phyloP scores from a whole-genome alignment of 2,113 vertebrate species.

The Macroglossus sobrinus region DNA sequence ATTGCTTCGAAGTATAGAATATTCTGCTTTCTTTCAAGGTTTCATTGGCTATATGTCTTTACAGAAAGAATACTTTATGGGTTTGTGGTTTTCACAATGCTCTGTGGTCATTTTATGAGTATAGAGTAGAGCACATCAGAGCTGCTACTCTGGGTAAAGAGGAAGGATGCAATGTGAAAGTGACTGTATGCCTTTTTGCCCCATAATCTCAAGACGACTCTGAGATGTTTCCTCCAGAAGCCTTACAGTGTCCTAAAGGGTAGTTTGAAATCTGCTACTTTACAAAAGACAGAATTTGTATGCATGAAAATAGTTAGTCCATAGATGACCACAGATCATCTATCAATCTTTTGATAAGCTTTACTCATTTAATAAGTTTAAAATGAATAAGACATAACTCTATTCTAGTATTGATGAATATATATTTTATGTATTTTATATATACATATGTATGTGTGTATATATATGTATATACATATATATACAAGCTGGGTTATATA shows the following conservation, averaged over 20 bases:
- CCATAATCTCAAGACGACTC: background rate
- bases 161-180: rapidly evolving
- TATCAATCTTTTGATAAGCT: background rate
- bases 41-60: background rate
- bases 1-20: background rate
- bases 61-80: background rate
- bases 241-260: background rate
- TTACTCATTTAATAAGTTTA: background rate
- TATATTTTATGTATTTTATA: no score
- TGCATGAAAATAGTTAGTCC: background rate
- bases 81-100: background rate
- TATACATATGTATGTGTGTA: background rate
- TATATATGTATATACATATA: no score
- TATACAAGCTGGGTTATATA: no score
- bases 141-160: background rate
- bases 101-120: background rate
- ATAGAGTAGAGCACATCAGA: background rate
- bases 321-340: background rate
- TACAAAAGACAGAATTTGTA: background rate
- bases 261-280: background rate
- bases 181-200: background rate
- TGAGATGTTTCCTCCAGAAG: background rate
- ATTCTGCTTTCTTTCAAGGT: background rate
- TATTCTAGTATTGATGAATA: background rate
- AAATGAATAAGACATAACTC: background rate